Base-by-base conservation (phyloP, 1,140 invertebrate genomes). In the Papilio polytes region DNA sequence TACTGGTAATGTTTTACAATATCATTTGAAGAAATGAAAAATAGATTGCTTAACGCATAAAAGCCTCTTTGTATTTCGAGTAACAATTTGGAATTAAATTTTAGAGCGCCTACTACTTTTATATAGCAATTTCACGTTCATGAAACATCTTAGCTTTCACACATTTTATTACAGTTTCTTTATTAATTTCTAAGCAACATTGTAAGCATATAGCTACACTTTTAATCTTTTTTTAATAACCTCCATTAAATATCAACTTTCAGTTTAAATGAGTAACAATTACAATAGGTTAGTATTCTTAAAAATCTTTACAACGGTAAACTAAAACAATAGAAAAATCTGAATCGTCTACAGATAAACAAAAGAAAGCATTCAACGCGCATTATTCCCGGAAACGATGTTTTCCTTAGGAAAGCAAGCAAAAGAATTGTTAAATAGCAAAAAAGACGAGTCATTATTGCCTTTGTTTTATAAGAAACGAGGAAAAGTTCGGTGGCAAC, bases 351-450 rank as follows among this genome's bases (percentile, higher is more conserved):
- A 63, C 3, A 63, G 59, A 63, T 63, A 31, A 63, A 59, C 20
- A 63, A 63, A 22, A 63, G 59, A 26, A 26, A 63, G 59, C n/a
- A 56, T 63, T 63, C 59, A 63, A 63, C 9, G 59, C 59, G 59
- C 59, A 22, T 63, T 26, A 63, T 31, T 63, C 59, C 59, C 20
- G 59, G 59, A 63, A 63, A 26, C 59, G 59, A 63, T 63, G 59
- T 63, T 63, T 63, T 63, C 59, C 59, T 63, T 26, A 9, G 22
- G 22, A 63, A 26, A 63, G 59, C 59, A 63, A 63, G 22, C 20
- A 26, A 63, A 63, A 26, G 59, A 63, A 63, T 63, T 63, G 59
- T 63, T 26, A 26, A 63, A 63, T 10, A 63, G 59, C 59, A 63
- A 63, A 63, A 63, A 63, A 63, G 59, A 63, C 22, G 59, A 63